Conservation (phyloP, 2,113 vertebrate genomes). For the Centropristis striata region DNA sequence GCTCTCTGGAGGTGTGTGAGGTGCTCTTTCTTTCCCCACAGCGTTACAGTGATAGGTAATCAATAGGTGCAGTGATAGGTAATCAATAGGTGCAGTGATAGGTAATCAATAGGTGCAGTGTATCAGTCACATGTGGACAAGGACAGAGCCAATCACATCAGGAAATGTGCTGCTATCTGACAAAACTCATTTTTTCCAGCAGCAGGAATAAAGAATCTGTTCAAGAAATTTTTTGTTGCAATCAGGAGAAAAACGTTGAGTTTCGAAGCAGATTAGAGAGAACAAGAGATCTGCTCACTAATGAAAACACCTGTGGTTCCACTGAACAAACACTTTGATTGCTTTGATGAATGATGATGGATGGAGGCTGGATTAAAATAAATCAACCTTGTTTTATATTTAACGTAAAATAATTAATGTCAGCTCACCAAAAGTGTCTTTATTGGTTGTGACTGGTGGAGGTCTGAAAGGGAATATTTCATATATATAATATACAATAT, state of each 20-base stretch:
- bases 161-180: background rate
- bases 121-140: slow-evolving; percentile 31
- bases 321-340: background rate
- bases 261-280: slow-evolving; percentile 14
- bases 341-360: slow-evolving; percentile 11
- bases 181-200: background rate
- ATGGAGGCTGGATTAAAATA: background rate
- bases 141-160: slow-evolving; percentile 47
- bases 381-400: background rate
- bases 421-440: background rate
- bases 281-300: slow-evolving; percentile 25
- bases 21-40: slow-evolving; percentile 24
- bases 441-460: background rate
- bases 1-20: slow-evolving; percentile 1
- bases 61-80: slow-evolving; percentile 51
- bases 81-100: no score
- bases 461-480: no score
- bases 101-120: slow-evolving; percentile 56
- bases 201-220: slow-evolving; percentile 4
- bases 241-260: background rate
- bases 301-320: slow-evolving; percentile 26
- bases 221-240: background rate
- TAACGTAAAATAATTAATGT: background rate
- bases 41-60: slow-evolving; percentile 41
- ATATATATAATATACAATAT: no score